A percentile compares a stretch with the other conserved stretches of the same genome.
Conservation (phyloP, 2,113 vertebrate species). For the Chauna torquata region DNA sequence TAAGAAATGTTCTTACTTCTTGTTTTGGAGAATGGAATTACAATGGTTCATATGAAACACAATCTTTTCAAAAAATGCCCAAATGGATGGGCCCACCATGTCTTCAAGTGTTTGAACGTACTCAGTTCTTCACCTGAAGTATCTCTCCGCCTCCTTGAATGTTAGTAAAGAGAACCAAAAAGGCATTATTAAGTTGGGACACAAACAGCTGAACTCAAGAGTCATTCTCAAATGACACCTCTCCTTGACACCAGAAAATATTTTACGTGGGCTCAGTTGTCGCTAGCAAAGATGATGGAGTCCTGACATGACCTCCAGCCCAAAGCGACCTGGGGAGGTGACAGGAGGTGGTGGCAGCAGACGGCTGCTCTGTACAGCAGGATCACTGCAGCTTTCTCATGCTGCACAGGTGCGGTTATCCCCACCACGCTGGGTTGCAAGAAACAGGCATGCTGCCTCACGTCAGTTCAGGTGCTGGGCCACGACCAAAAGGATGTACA, state of each 20-base stretch:
- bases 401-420: background rate
- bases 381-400: background rate
- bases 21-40: background rate
- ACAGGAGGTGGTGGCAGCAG: background rate
- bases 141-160: background rate
- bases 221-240: background rate
- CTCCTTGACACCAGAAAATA: background rate
- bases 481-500: fast-evolving
- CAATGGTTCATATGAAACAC: background rate
- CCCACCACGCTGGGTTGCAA: fast-evolving
- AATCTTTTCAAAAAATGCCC: background rate
- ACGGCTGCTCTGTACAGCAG: fast-evolving
- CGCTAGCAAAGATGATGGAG: background rate
- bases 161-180: background rate
- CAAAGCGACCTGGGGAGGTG: background rate
- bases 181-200: background rate
- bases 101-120: background rate
- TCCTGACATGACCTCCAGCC: background rate
- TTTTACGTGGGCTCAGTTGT: background rate
- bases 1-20: background rate
- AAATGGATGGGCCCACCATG: background rate
- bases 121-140: background rate
- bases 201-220: background rate
- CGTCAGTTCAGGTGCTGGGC: background rate
- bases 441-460: background rate